These are phyloP conservation scores for Trichonephila clavipes DNA, from an alignment of 1,140 invertebrate genomes.

Conservation along the genomic window DNA sequence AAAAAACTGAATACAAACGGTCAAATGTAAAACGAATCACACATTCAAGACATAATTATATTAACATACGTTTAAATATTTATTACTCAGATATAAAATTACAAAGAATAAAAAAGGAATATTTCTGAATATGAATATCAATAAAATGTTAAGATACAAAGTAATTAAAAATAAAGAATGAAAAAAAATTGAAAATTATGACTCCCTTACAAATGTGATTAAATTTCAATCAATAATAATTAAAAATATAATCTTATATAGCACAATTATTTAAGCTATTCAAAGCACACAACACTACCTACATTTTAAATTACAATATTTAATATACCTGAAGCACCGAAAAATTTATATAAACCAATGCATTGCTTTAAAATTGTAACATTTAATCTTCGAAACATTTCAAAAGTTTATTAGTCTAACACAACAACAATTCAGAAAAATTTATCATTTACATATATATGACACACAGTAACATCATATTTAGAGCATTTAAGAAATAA, in stretches of 20 bases:
- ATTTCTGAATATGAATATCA: no score
- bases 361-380: background rate
- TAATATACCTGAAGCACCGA: background rate
- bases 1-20: no score
- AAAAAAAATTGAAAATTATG: no score
- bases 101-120: no score
- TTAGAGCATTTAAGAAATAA: background rate
- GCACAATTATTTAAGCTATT: background rate
- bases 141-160: no score
- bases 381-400: background rate
- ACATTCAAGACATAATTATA: no score
- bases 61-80: no score
- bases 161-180: no score
- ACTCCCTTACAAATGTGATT: no score
- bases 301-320: background rate
- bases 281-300: background rate
- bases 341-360: background rate
- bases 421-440: constrained; percentile 21
- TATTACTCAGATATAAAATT: no score
- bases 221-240: no score
- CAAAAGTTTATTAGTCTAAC: constrained; percentile 4
- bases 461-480: constrained; percentile 7
- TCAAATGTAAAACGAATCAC: no score
- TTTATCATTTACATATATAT: constrained; percentile 22
- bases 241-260: background rate